Base-by-base conservation (phyloP, 2,797 vertebrate species). In the Catharus ustulatus region DNA sequence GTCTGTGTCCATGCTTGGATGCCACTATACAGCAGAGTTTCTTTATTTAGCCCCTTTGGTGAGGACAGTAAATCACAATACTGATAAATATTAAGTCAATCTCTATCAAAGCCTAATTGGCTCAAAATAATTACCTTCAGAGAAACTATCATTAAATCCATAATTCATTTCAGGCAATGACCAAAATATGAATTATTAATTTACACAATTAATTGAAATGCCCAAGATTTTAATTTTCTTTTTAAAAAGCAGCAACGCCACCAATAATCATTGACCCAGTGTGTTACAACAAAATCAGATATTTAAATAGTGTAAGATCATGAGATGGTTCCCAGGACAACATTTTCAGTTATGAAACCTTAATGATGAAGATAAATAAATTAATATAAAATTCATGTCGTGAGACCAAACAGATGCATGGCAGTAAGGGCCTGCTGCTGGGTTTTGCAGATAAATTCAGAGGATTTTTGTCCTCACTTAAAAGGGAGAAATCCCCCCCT, bases 251-350 rank as follows among this genome's bases (percentile, higher is more conserved):
- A 13, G 4, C 15, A 52, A 1, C 32, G 32, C 1, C 40, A 8
- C 7, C 27, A 38, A 13, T 10, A 34, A 54, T 5, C 5, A 6
- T 30, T 20, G 15, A 40, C 3, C 4, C 11, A 9, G 13, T 1
- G 10, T 61, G 40, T 19, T 51, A 34, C 10, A 10, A 48, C 63
- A 57, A 43, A 51, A 23, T 43, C 32, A 43, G 48, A 11, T 6
- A 36, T 32, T 76, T 32, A n/a, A 49, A 17, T 3, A 38, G 10
- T 4, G 6, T 38, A 16, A 78, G 29, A 18, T 23, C 6, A 2
- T 10, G 61, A 89, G 18, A 21, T 8, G 20, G 52, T 13, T 67
- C 73, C 73, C 27, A 71, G 66, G 58, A 55, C 51, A 76, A 30
- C 24, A 16, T 43, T 79, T 45, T 9, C n/a, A 40, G 18, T 32